Base-by-base conservation (phyloP, 2,888 invertebrate genomes). In the Cerceris ruficornis region DNA sequence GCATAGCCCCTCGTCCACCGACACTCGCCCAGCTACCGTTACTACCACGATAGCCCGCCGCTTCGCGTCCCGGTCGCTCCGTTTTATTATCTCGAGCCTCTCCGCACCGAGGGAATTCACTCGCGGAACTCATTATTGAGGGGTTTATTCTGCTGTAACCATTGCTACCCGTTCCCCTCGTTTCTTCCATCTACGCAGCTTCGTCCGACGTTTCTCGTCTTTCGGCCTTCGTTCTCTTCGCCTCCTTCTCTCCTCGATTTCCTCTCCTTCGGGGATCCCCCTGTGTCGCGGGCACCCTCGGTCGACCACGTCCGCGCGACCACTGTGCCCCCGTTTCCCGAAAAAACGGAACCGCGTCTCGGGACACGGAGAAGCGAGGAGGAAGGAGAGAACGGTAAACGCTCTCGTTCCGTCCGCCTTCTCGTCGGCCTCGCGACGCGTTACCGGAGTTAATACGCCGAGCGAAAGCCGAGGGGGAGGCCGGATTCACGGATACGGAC, bases 131-230 rank as follows among this genome's bases (percentile, higher is more conserved):
- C 91, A 91, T 91, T 91, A 91, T 91, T 90, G 90, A 90, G 89
- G 90, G 89, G 92, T 92, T 92, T 92, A 92, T 91, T 92, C 91
- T 90, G 87, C 89, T 89, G 88, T 90, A 90, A 90, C 90, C 89
- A 86, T 85, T 85, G 86, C 86, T 85, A 70, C 73, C 66, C 72
- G 54, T 64, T 59, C 57, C 28, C 65, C 43, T 14, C 52, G 15
- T 67, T 68, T 57, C 50, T 15, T 64, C n/a, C 58, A 14, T 52
- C 54, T 59, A 58, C 52, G 15, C 57, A 5, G 49, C 41, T 7
- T 39, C 52, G 41, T 15, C 54, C 54, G 15, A 55, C 61, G 62
- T 66, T 52, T 59, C 39, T 43, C 8, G 28, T 28, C 28, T 64
- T 58, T 74, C 39, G 41, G 64, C 54, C n/a, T 15, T 55, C 43